Conservation (phyloP, 2,888 invertebrate species). For the Nasonia oneida region DNA sequence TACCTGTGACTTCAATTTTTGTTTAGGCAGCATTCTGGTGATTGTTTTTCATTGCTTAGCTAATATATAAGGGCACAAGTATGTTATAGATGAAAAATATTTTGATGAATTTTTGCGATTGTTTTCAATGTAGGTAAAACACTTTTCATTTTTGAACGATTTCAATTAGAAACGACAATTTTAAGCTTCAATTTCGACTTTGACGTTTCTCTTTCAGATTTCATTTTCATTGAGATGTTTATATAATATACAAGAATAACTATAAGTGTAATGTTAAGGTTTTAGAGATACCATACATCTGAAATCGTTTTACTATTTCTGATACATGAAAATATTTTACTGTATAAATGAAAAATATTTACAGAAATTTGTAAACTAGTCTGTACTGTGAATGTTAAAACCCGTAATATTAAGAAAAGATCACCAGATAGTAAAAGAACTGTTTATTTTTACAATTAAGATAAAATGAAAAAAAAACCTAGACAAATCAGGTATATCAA, state of each 20-base stretch:
- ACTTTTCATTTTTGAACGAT: background rate
- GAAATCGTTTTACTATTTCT: conserved; percentile 8
- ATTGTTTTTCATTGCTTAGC: background rate
- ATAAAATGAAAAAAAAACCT: background rate
- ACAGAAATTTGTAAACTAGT: conserved; percentile 5
- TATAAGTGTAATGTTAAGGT: background rate
- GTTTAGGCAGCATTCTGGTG: background rate
- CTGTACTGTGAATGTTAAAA: conserved; percentile 9
- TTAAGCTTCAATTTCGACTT: background rate
- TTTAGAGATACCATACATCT: background rate
- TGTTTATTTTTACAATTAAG: background rate
- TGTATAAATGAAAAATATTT: background rate
- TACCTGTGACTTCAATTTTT: conserved; percentile 44
- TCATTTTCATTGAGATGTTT: background rate
- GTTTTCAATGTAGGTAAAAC: background rate
- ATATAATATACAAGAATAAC: background rate
- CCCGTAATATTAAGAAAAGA: background rate
- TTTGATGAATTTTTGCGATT: background rate
- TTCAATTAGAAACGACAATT: background rate
- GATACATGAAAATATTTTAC: conserved; percentile 13
- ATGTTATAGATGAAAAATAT: background rate
- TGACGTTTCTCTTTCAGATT: background rate
- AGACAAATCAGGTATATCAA: conserved; percentile 1
- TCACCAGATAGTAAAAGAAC: conserved; percentile 5
- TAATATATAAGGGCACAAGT: background rate